A percentile compares a stretch with the other conserved stretches of the same genome.
phyloP scores from a whole-genome alignment of 2,888 invertebrate species.

The Diplazon laetatorius region DNA sequence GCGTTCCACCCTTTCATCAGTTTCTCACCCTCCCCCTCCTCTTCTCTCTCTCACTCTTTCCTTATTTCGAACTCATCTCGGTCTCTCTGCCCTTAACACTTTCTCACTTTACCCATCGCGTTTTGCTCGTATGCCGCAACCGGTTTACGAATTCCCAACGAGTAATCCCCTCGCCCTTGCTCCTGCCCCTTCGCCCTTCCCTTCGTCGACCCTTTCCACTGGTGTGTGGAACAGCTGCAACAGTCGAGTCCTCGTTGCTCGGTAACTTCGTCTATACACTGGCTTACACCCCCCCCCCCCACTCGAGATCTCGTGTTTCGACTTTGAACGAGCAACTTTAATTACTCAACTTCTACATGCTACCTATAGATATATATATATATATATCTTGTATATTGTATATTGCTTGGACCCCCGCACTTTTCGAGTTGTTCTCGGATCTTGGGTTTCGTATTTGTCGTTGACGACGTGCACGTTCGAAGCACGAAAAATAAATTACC shows the following conservation, averaged over 20 bases:
- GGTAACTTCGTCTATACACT: slow-evolving; percentile 17
- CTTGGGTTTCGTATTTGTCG: background rate
- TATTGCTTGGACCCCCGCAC: slow-evolving; percentile 6
- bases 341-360: slow-evolving; percentile 50
- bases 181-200: background rate
- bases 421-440: slow-evolving; percentile 30
- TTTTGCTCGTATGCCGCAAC: slow-evolving; percentile 13
- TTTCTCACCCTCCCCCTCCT: background rate
- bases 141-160: slow-evolving; percentile 50
- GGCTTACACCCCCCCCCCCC: slow-evolving; percentile 21
- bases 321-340: slow-evolving; percentile 58
- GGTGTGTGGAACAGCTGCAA: slow-evolving; percentile 51
- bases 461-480: background rate
- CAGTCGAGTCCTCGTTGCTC: slow-evolving; percentile 6
- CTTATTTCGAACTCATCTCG: background rate
- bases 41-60: background rate
- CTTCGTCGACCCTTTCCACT: too few species aligned
- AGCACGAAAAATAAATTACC: background rate
- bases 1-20: too few species aligned
- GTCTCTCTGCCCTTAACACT: background rate
- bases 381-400: too few species aligned
- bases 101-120: slow-evolving; percentile 36
- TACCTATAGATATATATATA: too few species aligned
- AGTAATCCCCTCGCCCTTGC: slow-evolving; percentile 7
- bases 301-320: slow-evolving; percentile 55